Evolutionary conservation across 2,888 invertebrate genomes (phyloP), one percentile per base, ranked within the genome.

Genomic region (Trachelus iudaicus): DNA sequence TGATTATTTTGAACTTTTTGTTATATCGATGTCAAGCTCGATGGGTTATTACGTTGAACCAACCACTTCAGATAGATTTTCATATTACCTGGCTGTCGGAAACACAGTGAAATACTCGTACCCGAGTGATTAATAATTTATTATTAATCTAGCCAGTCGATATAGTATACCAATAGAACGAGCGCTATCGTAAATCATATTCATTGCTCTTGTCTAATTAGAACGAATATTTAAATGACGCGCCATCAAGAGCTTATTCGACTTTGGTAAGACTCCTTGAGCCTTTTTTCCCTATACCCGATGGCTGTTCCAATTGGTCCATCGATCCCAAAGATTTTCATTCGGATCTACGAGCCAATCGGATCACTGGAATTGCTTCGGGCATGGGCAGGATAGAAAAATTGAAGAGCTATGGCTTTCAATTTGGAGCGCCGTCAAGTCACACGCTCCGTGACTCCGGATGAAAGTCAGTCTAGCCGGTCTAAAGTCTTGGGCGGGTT

Each of bases 391-490:
- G 23, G 56, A 56, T 56, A 56, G 56, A 56, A 56, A 56, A 56
- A 56, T 56, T 56, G 56, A 56, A 56, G 56, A 56, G 56, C 56
- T 56, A 15, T 56, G 23, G 56, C 56, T 71, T 71, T 71, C 71
- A 71, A 71, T 33, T 71, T 71, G 31, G 71, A 71, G 71, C 71
- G 71, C 33, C 71, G 71, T 34, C n/a, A 34, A 71, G 71, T 74
- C 74, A 34, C 30, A 34, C 74, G 74, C n/a, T 30, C 15, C 34
- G 37, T 33, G 34, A 34, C 34, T 34, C 74, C 35, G 34, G 74
- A 74, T 34, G 87, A 87, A 86, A 86, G 86, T 85, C 80, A 33
- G 71, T 85, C 84, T 83, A 84, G 84, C 83, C 79, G 33, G 79
- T 30, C 75, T 81, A 81, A 82, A 84, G 83, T 71, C 56, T 80